phyloP scores from a whole-genome alignment of 2,113 vertebrate genomes.

The Alces alces region DNA sequence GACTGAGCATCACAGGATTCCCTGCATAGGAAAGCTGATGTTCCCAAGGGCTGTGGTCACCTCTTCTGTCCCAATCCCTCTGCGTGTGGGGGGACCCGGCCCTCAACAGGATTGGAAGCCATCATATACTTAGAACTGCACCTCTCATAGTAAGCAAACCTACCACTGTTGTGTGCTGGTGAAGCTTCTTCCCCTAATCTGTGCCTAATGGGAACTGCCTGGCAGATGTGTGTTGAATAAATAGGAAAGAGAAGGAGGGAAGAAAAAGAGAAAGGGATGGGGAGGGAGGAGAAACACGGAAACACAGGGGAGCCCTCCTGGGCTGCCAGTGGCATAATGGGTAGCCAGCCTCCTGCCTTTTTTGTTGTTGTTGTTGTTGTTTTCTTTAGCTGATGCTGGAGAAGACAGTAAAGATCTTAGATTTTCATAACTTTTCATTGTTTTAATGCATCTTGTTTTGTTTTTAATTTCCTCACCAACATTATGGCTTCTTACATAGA shows the following conservation, averaged over 20 bases:
- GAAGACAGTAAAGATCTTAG: background rate
- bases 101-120: background rate
- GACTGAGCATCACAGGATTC: background rate
- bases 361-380: no score
- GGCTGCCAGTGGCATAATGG: background rate
- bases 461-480: background rate
- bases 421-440: background rate
- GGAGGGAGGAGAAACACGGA: background rate
- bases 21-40: background rate
- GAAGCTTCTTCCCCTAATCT: background rate
- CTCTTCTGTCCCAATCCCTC: background rate
- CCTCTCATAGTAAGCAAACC: no score
- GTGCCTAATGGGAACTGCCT: background rate
- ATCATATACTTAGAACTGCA: background rate
- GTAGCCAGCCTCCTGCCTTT: background rate
- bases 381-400: background rate
- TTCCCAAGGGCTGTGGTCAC: background rate
- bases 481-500: background rate
- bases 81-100: rapidly evolving
- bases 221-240: background rate
- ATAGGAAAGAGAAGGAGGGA: background rate
- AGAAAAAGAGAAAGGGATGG: background rate
- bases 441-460: background rate
- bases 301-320: rapidly evolving
- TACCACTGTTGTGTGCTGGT: rapidly evolving